A percentile compares a stretch with the other conserved stretches of the same genome.
These are phyloP conservation scores for Dromaius novaehollandiae DNA, from an alignment of 2,113 vertebrate species.

Conservation along the genomic window DNA sequence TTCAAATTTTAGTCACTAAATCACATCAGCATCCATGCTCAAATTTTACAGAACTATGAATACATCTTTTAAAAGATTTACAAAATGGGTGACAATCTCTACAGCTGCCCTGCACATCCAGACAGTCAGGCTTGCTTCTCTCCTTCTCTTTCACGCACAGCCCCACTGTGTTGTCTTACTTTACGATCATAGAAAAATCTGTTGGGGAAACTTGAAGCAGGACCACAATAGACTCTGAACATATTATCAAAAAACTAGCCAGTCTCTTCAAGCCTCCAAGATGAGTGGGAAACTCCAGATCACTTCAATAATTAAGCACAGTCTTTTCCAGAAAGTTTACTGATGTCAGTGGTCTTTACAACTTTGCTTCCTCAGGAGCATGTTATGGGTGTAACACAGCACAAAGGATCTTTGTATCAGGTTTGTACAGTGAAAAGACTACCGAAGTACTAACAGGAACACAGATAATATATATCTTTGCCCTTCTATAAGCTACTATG, in stretches of 20 bases:
- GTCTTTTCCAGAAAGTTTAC: neutral
- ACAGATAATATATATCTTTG: neutral
- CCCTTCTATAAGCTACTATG: neutral
- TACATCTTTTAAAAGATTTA: neutral
- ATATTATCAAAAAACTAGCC: neutral
- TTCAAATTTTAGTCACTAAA: neutral
- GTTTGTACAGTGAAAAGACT: neutral
- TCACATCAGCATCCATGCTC: neutral
- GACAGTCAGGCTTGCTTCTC: neutral
- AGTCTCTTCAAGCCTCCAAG: neutral
- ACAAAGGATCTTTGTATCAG: neutral
- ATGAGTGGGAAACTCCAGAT: neutral
- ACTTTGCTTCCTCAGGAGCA: neutral
- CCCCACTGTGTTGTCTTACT: neutral
- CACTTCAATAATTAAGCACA: neutral
- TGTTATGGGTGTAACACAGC: neutral
- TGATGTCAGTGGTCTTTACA: neutral
- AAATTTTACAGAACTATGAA: neutral
- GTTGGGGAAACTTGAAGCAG: neutral
- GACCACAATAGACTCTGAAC: neutral
- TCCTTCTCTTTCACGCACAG: neutral
- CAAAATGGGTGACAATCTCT: neutral
- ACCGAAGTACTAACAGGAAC: neutral
- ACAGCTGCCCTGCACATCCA: neutral
- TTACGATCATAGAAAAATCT: neutral